Evolutionary conservation across 92 coral and sea anemone species (phyloP).

Genomic region (Paramuricea clavata): DNA sequence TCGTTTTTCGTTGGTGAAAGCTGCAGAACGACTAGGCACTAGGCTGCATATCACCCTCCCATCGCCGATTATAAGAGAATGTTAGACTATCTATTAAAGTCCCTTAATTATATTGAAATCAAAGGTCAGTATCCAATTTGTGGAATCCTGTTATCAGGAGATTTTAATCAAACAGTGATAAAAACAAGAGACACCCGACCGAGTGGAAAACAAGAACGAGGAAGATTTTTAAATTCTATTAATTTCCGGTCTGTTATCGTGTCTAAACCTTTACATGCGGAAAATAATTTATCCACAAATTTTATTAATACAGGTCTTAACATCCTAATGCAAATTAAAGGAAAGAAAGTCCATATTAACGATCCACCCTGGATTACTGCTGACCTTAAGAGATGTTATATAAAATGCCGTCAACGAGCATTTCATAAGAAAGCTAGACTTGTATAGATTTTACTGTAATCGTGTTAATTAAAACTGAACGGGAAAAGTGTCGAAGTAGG

Average conservation of each 20-base stretch:
- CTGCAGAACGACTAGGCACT: no score
- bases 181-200: not conserved
- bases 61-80: no score
- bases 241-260: not conserved
- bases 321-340: not conserved
- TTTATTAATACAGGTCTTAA: no score
- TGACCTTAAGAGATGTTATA: not conserved
- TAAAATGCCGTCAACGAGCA: constrained; percentile 1
- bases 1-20: no score
- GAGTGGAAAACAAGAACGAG: not conserved
- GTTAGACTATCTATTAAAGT: no score
- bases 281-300: not conserved
- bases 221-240: not conserved
- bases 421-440: not conserved
- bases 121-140: no score
- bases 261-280: not conserved
- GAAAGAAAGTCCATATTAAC: not conserved
- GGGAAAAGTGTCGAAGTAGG: not conserved
- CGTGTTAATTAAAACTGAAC: not conserved
- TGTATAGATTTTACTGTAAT: not conserved
- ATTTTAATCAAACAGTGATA: not conserved
- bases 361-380: not conserved
- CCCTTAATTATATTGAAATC: no score
- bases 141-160: no score
- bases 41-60: no score